Evolutionary conservation across 2,797 vertebrate species (phyloP), one percentile per base, ranked within the genome.

Genomic region (Chiroxiphia lanceolata): DNA sequence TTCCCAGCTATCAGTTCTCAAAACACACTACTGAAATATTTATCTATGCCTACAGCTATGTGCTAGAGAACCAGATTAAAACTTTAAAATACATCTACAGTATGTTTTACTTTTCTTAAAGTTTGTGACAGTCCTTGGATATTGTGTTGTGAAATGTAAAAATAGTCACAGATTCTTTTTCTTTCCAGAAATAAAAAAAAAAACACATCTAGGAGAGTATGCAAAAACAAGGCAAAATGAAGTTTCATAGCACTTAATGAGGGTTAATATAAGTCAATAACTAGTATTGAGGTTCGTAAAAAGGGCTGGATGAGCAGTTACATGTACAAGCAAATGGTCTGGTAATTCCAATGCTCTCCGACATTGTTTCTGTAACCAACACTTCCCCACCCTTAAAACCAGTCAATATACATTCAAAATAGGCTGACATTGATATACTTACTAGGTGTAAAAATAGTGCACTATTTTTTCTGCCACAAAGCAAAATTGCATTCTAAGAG

Each of bases 81-180:
- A 98, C 94, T 96, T 98, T 98, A 97, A 99, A 98, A 99, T 98
- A 97, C 95, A 98, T 97, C 97, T 98, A 98, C 97, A 98, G 97
- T 98, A 98, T 98, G 98, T 98, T 98, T 98, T 97, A 98, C 91
- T 98, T 98, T 98, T 97, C 96, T 96, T 92, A 96, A 95, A 93
- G 96, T 96, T 97, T 95, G 90, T 97, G 97, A 97, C 96, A 97
- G 96, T 96, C 96, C 97, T 97, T 57, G 45, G 97, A 97, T 95
- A 97, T 83, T 95, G 95, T 97, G 90, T 89, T 98, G 97, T 98
- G 98, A 98, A 98, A 98, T 98, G 97, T 98, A 98, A 98, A 98
- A 98, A 98, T 72, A 97, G 96, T 97, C 97, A 98, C 96, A 96
- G 95, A 96, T 95, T 94, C 94, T 97, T 57, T 74, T 94, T 93